Percentiles rank a stretch among this genome's conserved stretches.
Evolutionary conservation across 1,140 invertebrate genomes (phyloP).

Genomic region (Drosophila subpulchrella): DNA sequence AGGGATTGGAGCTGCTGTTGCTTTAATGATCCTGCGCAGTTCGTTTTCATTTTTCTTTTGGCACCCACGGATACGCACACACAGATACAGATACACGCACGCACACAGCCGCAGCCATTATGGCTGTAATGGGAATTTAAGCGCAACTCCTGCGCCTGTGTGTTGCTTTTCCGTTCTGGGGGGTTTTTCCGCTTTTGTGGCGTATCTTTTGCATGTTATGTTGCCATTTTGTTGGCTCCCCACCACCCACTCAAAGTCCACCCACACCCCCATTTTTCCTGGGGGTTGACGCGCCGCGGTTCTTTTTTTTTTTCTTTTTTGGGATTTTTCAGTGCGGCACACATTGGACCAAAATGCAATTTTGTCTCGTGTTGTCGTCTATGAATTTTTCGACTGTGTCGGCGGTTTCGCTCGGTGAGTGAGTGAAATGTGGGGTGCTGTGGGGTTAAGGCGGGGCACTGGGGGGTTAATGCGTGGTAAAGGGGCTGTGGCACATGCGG

Average conservation of each 20-base stretch:
- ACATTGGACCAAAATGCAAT: conserved; percentile 75
- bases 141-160: conserved; percentile 70
- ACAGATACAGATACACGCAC: conserved; percentile 36
- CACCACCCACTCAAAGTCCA: conserved; percentile 9
- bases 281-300: conserved; percentile 48
- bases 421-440: neutral
- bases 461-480: conserved; percentile 1
- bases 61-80: conserved; percentile 21
- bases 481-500: conserved; percentile 60
- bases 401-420: conserved; percentile 41
- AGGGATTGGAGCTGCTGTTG: conserved; percentile 52
- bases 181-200: conserved; percentile 76
- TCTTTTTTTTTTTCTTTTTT: conserved; percentile 20
- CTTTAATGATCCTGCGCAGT: conserved; percentile 81
- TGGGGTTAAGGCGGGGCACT: conserved; percentile 5
- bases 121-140: conserved; percentile 82
- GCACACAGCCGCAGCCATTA: conserved; percentile 73
- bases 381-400: conserved; percentile 73
- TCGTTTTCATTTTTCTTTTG: conserved; percentile 77
- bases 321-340: conserved; percentile 46
- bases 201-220: conserved; percentile 82
- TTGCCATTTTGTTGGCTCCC: conserved; percentile 60
- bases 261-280: conserved; percentile 11
- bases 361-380: conserved; percentile 81
- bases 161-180: conserved; percentile 44